Evolutionary conservation across 2,113 vertebrate species (phyloP).

Genomic region (Azemiops feae): DNA sequence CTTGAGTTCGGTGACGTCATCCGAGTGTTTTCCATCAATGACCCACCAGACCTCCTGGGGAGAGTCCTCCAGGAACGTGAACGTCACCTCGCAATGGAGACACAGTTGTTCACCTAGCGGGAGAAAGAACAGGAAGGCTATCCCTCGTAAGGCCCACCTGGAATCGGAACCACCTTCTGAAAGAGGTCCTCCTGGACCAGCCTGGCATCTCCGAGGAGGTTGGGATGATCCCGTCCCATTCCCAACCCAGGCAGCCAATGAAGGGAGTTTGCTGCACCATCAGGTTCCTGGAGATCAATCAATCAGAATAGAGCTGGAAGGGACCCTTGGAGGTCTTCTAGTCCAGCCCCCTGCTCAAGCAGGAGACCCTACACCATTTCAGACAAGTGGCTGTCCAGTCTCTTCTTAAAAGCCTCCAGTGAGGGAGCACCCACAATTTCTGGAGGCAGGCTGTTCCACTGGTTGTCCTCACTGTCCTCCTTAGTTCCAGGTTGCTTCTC

Average conservation of each 20-base stretch:
- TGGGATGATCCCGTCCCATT: too few species aligned
- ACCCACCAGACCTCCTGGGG: conserved; percentile 87
- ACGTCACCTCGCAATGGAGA: conserved; percentile 72
- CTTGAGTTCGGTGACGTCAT: conserved; percentile 64
- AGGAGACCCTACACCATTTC: too few species aligned
- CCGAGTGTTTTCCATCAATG: conserved; percentile 80
- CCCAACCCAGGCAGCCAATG: background rate
- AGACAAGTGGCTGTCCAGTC: too few species aligned
- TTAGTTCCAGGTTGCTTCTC: too few species aligned
- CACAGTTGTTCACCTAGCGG: conserved; percentile 68
- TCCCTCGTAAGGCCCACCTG: background rate
- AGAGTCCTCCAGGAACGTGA: conserved; percentile 74
- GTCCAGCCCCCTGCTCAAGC: too few species aligned
- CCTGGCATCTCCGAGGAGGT: background rate
- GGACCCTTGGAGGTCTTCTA: too few species aligned
- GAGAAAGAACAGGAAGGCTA: background rate
- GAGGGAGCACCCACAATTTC: too few species aligned
- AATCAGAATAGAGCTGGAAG: too few species aligned
- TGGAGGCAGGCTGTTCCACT: too few species aligned
- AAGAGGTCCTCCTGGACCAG: background rate
- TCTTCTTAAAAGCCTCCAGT: too few species aligned
- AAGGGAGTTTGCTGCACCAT: background rate
- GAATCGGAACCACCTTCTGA: background rate
- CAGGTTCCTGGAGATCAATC: background rate
- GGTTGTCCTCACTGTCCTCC: too few species aligned